Evolutionary conservation across 2,113 vertebrate genomes (phyloP).

Genomic region (Narcine bancroftii): DNA sequence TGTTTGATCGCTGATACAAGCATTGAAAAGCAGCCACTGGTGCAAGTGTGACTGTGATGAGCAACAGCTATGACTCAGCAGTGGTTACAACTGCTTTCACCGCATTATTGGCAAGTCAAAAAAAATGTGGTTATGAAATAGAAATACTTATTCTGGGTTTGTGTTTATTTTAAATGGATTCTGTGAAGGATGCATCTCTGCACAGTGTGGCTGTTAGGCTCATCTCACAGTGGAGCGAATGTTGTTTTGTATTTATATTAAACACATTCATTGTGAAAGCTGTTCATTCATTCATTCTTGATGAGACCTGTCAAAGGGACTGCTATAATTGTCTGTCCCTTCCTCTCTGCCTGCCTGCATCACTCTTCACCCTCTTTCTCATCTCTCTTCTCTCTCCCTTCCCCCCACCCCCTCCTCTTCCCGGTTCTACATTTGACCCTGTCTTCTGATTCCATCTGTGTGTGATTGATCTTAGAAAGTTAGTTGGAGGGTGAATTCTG

Average conservation of each 20-base stretch:
- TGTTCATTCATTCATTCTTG: neutral
- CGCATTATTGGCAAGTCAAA: neutral
- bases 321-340: neutral
- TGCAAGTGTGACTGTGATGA: neutral
- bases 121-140: neutral
- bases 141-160: conserved; percentile 17
- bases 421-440: neutral
- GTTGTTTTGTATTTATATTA: conserved; percentile 19
- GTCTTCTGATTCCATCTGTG: neutral
- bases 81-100: neutral
- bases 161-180: neutral
- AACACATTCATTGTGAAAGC: neutral
- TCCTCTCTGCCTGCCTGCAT: neutral
- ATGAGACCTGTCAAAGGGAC: neutral
- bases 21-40: neutral
- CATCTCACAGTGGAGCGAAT: neutral
- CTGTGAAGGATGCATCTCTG: neutral
- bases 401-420: too few relatives aligned
- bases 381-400: too few relatives aligned
- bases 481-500: neutral
- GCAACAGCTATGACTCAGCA: neutral
- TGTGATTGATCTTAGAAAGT: neutral
- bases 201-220: neutral
- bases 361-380: too few relatives aligned
- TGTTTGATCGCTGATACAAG: neutral